Evolutionary conservation across 1,140 invertebrate genomes (phyloP), one percentile per base, ranked within the genome.

Genomic region (Scaptomyza montana): DNA sequence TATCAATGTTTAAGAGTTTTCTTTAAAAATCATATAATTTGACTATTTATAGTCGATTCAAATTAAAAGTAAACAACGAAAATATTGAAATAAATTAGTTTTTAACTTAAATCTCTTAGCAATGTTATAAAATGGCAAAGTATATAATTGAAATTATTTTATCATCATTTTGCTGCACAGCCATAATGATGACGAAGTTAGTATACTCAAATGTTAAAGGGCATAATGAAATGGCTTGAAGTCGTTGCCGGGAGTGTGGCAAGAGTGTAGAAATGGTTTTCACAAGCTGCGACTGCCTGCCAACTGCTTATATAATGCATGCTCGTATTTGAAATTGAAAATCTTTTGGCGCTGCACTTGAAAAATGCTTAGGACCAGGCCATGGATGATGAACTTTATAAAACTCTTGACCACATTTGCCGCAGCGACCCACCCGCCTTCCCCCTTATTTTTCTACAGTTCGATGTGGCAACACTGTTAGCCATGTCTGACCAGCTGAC

Each of bases 331-430:
- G 78, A 86, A 86, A 87, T 86, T 87, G 82, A 86, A 86, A 87
- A 86, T 86, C 82, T 86, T 81, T 87, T 86, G 78, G 69, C 78
- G 74, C 64, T 87, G 82, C 82, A 78, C 82, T 86, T 87, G 82
- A 87, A 82, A 81, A 86, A 81, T 82, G 82, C 82, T 86, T 87
- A 67, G 66, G 74, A 74, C 80, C 79, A 57, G 66, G 66, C 71
- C 66, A 78, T 76, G 82, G 41, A 81, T 87, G 82, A 87, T 86
- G 78, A 86, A 86, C 82, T 86, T 86, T 86, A 67, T 87, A 74
- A 86, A 86, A 86, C 82, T 86, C 82, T 86, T 81, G 82, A 86
- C 82, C 82, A 86, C 82, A 87, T 76, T 87, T 81, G 81, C 81
- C 78, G 78, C 81, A 85, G 60, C 57, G 45, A n/a, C 10, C 46